Base-by-base conservation (phyloP, 2,113 vertebrate species). In the Synchiropus splendidus region DNA sequence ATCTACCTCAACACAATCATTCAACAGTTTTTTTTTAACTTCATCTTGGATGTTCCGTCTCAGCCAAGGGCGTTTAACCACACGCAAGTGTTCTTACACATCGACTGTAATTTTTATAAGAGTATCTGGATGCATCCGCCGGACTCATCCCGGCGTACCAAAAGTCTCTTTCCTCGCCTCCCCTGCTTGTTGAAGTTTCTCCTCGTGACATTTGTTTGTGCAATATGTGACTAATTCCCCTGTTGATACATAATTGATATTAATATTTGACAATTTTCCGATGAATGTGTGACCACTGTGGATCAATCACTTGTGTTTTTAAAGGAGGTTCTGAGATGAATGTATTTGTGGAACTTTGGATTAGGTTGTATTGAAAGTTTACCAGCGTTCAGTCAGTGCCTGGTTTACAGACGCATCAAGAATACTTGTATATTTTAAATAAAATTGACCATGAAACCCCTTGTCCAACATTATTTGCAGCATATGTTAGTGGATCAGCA, bases 231-330 rank as follows among this genome's bases (percentile, higher is more conserved):
- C 33, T 45, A 57, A 61, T 59, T 18, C 14, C 50, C 56, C n/a
- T 38, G 10, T 36, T 49, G 32, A 46, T 72, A 8, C n/a, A n/a
- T 27, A 5, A 27, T 27, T 27, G 8, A 5, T 5, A 27, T 27
- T 27, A 27, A 27, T 27, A 27, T 27, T 27, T 27, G 21, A 27
- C 21, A 58, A 49, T 71, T 55, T 61, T 56, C 67, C 56, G 36
- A 52, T 71, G 53, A 27, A 27, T 74, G 42, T 75, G 55, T 79
- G 67, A 80, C 70, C 74, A 77, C 77, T 84, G 54, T 63, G 48
- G 41, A 60, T 49, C 53, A 54, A 51, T 75, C 47, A 54, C 38
- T 73, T 64, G 31, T 50, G 44, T 45, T 48, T 48, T 59, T 59
- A 58, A 12, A 45, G 54, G 51, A 47, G 39, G 59, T 67, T 58